A percentile compares a stretch with the other conserved stretches of the same genome.
Evolutionary conservation across 2,113 vertebrate species (phyloP).

Genomic region (Theristicus caerulescens): DNA sequence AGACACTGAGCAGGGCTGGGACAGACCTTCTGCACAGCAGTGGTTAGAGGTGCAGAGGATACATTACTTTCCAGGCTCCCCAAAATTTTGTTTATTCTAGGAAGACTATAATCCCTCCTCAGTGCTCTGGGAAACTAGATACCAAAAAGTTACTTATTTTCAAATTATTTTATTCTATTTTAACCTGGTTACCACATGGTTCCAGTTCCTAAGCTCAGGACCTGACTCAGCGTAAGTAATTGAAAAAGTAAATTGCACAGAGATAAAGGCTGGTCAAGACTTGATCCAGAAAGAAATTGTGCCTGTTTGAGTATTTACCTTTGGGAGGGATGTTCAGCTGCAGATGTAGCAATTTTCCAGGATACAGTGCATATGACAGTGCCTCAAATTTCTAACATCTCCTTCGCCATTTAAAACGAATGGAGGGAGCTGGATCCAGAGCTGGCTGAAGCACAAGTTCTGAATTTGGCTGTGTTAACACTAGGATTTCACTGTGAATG

Average conservation of each 20-base stretch:
- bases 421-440: not conserved
- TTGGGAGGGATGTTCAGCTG: not conserved
- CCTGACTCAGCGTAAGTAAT: not conserved
- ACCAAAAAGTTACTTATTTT: not conserved
- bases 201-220: not conserved
- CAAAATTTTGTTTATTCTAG: not conserved
- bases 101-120: not conserved
- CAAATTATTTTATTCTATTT: not conserved
- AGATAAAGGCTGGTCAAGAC: not conserved
- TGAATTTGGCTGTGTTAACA: not conserved
- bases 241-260: not conserved
- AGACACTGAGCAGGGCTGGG: not conserved
- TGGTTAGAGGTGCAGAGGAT: not conserved
- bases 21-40: not conserved
- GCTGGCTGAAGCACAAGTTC: not conserved
- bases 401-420: not conserved
- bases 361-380: not conserved
- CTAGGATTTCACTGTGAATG: not conserved
- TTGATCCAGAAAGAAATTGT: not conserved
- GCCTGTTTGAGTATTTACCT: not conserved
- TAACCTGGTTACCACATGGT: not conserved
- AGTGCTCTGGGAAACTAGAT: not conserved
- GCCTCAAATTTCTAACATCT: not conserved
- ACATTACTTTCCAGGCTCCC: not conserved
- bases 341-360: not conserved